Percentiles rank a stretch among this genome's conserved stretches.
These are phyloP conservation scores for Callaeas wilsoni DNA, from an alignment of 2,113 vertebrate genomes.

Conservation along the genomic window DNA sequence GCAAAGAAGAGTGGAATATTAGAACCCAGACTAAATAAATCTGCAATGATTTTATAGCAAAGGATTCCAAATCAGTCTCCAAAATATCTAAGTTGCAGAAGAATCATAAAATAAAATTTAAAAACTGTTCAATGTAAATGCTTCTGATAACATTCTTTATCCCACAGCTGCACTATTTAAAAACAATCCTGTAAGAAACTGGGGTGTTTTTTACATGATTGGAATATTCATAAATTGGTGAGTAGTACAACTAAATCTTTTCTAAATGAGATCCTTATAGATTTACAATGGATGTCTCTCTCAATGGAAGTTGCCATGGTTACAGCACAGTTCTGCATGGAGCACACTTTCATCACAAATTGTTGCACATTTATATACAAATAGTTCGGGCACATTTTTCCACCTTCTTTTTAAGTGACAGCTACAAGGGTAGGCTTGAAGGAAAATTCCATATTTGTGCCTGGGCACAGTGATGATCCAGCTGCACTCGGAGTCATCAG, in stretches of 20 bases:
- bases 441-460: neutral
- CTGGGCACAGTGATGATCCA: neutral
- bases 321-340: slow-evolving; percentile 11
- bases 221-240: slow-evolving; percentile 19
- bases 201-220: neutral
- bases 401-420: neutral
- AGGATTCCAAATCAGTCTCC: neutral
- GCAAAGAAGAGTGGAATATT: neutral
- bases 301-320: slow-evolving; percentile 37
- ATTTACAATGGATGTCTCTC: slow-evolving; percentile 20
- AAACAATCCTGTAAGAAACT: neutral
- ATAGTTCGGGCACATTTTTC: neutral
- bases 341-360: slow-evolving; percentile 1
- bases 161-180: slow-evolving; percentile 9
- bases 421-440: neutral
- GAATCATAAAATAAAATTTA: neutral
- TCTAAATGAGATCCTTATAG: neutral
- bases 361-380: slow-evolving; percentile 11
- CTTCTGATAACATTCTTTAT: neutral
- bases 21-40: neutral
- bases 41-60: neutral
- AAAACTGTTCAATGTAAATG: neutral
- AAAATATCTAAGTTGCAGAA: neutral
- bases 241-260: slow-evolving; percentile 7
- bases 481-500: neutral